Percentiles rank a stretch among this genome's conserved stretches.
Conservation (phyloP, 2,797 vertebrate species). For the Zalophus californianus region DNA sequence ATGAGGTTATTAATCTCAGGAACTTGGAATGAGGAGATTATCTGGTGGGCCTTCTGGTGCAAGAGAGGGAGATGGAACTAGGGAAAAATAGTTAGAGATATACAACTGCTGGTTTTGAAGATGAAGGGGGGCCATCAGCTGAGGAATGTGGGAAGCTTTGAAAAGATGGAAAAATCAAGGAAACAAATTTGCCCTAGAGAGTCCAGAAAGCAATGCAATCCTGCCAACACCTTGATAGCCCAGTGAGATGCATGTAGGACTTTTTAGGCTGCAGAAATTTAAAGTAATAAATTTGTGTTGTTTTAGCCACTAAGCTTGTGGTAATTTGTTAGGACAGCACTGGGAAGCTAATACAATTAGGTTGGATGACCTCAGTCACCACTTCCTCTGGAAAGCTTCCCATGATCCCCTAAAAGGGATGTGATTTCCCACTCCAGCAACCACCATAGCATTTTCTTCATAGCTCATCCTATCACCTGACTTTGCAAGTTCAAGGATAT, state of each 20-base stretch:
- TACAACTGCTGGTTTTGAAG: not conserved
- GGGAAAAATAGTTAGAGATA: not conserved
- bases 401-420: not conserved
- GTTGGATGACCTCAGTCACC: not conserved
- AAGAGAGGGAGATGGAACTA: not conserved
- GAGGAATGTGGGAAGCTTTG: not conserved
- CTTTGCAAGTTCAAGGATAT: not conserved
- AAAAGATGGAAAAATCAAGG: not conserved
- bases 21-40: not conserved
- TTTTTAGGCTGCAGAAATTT: not conserved
- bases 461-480: not conserved
- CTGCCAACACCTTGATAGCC: not conserved
- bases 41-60: not conserved
- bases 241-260: not conserved
- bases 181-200: not conserved
- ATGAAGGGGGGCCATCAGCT: not conserved
- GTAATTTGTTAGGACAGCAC: not conserved
- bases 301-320: not conserved
- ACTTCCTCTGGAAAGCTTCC: not conserved
- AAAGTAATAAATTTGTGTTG: not conserved
- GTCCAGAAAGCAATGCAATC: not conserved
- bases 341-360: not conserved
- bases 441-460: not conserved
- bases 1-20: too few species aligned
- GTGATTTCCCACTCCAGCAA: not conserved